phyloP scores from a whole-genome alignment of 2,113 vertebrate species.

The Paramormyrops kingsleyae region DNA sequence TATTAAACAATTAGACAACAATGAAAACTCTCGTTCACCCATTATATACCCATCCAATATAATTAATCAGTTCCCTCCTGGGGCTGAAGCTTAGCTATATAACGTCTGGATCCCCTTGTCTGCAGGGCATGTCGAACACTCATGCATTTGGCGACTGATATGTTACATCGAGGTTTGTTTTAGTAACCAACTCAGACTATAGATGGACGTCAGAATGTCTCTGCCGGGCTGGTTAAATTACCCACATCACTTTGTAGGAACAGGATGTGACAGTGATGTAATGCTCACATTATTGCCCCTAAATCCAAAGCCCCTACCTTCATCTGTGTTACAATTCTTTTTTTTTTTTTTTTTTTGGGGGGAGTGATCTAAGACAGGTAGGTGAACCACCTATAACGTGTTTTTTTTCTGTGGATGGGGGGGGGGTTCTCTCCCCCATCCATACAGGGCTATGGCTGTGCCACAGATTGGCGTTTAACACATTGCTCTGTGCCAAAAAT shows the following conservation, averaged over 20 bases:
- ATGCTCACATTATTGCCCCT: not conserved
- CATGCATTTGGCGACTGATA: not conserved
- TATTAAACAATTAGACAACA: not conserved
- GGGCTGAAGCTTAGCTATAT: not conserved
- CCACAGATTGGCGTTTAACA: not conserved
- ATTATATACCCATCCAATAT: not conserved
- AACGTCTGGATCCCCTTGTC: not conserved
- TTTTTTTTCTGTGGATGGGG: not conserved
- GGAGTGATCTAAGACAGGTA: not conserved
- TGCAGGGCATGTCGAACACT: not conserved
- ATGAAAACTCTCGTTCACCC: not conserved
- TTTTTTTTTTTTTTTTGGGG: not conserved
- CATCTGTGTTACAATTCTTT: not conserved
- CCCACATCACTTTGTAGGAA: conserved; percentile 11
- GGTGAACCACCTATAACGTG: not conserved
- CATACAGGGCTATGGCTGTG: not conserved
- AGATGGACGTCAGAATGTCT: not conserved
- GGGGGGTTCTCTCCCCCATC: not conserved
- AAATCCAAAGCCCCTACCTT: not conserved
- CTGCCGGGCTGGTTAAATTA: not conserved
- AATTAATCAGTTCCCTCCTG: not conserved
- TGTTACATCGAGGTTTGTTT: not conserved
- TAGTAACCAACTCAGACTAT: not conserved
- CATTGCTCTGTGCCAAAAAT: not conserved
- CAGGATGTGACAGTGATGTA: conserved; percentile 6